Percentiles rank a stretch among this genome's conserved stretches.
Evolutionary conservation across 2,113 vertebrate genomes (phyloP).

Genomic region (Nerophis lumbriciformis): DNA sequence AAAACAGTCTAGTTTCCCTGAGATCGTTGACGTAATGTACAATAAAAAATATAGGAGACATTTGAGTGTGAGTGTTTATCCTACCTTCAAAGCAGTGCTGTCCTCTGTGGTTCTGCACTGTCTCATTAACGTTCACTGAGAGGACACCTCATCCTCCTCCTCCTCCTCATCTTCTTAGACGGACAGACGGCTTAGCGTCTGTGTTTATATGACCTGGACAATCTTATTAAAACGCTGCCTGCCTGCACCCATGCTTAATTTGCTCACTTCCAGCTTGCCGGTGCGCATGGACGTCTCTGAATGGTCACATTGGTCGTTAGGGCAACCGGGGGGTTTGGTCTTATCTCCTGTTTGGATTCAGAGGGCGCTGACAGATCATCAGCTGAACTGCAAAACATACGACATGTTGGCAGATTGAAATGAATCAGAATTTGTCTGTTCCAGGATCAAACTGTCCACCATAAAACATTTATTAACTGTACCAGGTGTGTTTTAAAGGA

Average conservation of each 20-base stretch:
- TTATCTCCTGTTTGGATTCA: conserved; percentile 41
- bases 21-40: too few species aligned
- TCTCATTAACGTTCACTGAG: conserved; percentile 61
- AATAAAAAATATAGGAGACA: too few species aligned
- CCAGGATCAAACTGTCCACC: too few species aligned
- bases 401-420: too few species aligned
- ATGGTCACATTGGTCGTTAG: conserved; percentile 49
- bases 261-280: conserved; percentile 48
- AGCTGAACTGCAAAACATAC: too few species aligned
- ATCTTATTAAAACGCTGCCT: conserved; percentile 64
- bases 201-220: conserved; percentile 63
- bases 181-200: conserved; percentile 40
- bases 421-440: too few species aligned
- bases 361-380: conserved; percentile 4
- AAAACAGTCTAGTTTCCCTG: too few species aligned
- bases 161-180: background rate
- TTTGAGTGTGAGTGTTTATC: conserved; percentile 2
- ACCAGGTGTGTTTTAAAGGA: too few species aligned
- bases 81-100: background rate
- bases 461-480: too few species aligned
- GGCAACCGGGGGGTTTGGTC: conserved; percentile 16
- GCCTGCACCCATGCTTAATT: conserved; percentile 67
- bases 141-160: conserved; percentile 47
- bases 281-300: conserved; percentile 37
- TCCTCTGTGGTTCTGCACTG: conserved; percentile 34